Base-by-base conservation (phyloP, 2,888 invertebrate species). In the Agrilus biguttatus region DNA sequence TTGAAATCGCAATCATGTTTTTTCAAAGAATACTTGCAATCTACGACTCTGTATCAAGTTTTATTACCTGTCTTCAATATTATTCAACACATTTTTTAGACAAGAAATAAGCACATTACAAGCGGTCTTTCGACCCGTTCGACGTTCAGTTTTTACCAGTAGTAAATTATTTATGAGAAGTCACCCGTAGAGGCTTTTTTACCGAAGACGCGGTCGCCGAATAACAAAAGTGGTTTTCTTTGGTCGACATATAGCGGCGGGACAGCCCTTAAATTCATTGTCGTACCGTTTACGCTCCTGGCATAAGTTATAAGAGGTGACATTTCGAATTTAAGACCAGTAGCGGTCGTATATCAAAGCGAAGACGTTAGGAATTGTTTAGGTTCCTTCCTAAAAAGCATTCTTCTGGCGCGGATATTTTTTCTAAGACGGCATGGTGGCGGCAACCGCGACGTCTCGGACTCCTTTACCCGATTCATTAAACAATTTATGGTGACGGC, bases 281-380 rank as follows among this genome's bases (percentile, higher is more conserved):
- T 41, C 41, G 42, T 43, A 37, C 43, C 39, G 33, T 40, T 43
- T 45, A 43, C 45, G 43, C 41, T 43, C 39, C 43, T 40, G 41
- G 45, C 41, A 45, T 47, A 45, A 47, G 43, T 47, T 47, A 47
- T 43, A 44, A 41, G 43, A 43, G 45, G 44, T 42, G 43, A 42
- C 44, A 44, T 48, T 49, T 45, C 46, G 48, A 51, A 52, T 53
- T 55, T 54, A 58, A 58, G 57, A 59, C 58, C 59, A 58, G 59
- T 59, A 59, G 59, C 58, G 46, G 54, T 52, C 52, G 54, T 55
- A 51, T 53, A 55, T 58, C 57, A 58, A 55, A 56, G 47, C 45
- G 47, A 47, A 49, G 49, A 48, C 46, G 45, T 50, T 43, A 46
- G 44, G 49, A 51, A 53, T 56, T 54, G 55, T 54, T 54, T 51